Conservation (phyloP, 2,113 vertebrate species). For the Aviceda subcristata region DNA sequence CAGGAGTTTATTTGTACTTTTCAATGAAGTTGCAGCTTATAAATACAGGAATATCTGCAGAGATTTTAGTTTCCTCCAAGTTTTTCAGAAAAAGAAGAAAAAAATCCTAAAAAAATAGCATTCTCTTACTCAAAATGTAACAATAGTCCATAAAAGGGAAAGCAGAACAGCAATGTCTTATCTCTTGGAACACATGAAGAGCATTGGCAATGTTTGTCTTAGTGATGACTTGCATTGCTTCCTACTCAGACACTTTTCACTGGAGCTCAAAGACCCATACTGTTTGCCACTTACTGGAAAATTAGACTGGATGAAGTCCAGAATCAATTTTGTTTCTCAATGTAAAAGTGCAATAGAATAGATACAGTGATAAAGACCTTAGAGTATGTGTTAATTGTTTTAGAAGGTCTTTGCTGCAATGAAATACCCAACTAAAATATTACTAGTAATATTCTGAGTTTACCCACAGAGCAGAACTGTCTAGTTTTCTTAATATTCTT, state of each 20-base stretch:
- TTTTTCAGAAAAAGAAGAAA: neutral
- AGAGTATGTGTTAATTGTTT: neutral
- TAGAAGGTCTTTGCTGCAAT: neutral
- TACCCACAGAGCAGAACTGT: neutral
- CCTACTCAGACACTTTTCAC: neutral
- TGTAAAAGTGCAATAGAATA: neutral
- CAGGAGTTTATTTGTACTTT: neutral
- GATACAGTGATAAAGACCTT: neutral
- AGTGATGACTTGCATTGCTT: constrained; percentile 11
- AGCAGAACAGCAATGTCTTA: neutral
- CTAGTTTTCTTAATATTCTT: neutral
- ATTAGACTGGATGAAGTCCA: constrained; percentile 32
- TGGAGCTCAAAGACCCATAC: constrained; percentile 8
- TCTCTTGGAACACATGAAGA: neutral
- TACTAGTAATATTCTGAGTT: neutral
- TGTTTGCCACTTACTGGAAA: constrained; percentile 28
- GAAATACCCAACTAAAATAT: neutral
- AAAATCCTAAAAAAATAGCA: neutral
- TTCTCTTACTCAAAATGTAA: neutral
- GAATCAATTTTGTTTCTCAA: constrained; percentile 45
- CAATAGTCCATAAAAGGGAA: neutral
- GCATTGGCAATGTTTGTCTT: neutral
- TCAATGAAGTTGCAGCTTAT: neutral
- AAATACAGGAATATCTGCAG: neutral
- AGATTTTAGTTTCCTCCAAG: neutral